These are phyloP conservation scores for Hypomecis atomaria DNA, from an alignment of 2,888 invertebrate genomes.

Conservation along the genomic window DNA sequence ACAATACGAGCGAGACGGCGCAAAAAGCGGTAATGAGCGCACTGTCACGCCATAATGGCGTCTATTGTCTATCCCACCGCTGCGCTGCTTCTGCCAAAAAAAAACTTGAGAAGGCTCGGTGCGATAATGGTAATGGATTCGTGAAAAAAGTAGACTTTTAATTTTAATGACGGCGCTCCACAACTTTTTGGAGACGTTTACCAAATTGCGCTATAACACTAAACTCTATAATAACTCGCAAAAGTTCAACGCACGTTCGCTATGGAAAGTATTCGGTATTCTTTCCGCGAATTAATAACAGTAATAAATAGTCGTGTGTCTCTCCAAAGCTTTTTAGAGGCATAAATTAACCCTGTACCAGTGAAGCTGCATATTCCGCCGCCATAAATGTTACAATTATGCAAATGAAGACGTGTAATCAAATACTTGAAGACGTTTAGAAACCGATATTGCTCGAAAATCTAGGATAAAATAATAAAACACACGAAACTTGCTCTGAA, in stretches of 20 bases:
- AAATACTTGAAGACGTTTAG: conserved; percentile 54
- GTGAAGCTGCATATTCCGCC: conserved; percentile 35
- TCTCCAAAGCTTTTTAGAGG: conserved; percentile 28
- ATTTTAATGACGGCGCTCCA: conserved; percentile 31
- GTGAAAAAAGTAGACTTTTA: conserved; percentile 36
- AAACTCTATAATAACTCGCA: conserved; percentile 30
- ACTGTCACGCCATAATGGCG: conserved; percentile 74
- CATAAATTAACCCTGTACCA: conserved; percentile 38
- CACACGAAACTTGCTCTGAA: conserved; percentile 54
- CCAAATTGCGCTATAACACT: conserved; percentile 37
- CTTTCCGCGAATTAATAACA: conserved; percentile 36
- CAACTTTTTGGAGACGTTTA: background rate
- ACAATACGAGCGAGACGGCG: conserved; percentile 65
- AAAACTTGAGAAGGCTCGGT: conserved; percentile 43
- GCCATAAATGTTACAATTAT: conserved; percentile 49
- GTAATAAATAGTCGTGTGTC: conserved; percentile 31
- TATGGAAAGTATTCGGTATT: conserved; percentile 37
- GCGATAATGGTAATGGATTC: conserved; percentile 48
- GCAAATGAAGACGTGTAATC: conserved; percentile 48
- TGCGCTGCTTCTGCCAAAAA: conserved; percentile 57
- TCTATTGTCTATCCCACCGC: conserved; percentile 71
- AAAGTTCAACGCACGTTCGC: conserved; percentile 43
- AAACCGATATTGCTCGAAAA: conserved; percentile 60
- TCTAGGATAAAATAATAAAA: conserved; percentile 70
- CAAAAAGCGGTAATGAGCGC: conserved; percentile 81